Evolutionary conservation across 2,797 vertebrate genomes (phyloP).

Genomic region (Clarias fuscus): DNA sequence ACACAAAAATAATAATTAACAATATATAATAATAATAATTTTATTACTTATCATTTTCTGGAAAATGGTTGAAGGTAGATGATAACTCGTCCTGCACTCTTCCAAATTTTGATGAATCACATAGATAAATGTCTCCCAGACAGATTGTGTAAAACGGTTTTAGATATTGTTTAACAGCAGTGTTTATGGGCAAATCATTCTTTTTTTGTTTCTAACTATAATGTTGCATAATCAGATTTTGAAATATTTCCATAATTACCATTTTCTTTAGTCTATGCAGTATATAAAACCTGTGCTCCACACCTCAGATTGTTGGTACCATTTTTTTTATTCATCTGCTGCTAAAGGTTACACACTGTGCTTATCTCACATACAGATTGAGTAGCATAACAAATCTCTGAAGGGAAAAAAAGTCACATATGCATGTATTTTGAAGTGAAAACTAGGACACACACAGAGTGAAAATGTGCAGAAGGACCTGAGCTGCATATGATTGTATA

Average conservation of each 20-base stretch:
- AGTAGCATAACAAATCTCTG: not conserved
- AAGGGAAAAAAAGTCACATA: not conserved
- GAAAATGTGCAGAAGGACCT: not conserved
- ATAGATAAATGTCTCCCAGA: not conserved
- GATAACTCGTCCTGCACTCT: not conserved
- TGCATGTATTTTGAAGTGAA: not conserved
- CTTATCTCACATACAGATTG: not conserved
- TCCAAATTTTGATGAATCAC: not conserved
- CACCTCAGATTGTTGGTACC: not conserved
- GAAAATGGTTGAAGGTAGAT: not conserved
- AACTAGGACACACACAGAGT: not conserved
- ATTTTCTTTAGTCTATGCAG: not conserved
- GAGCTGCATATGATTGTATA: not conserved
- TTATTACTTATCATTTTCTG: not conserved
- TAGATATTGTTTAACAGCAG: not conserved
- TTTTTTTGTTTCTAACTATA: not conserved
- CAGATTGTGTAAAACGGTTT: not conserved
- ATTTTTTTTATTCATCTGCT: not conserved
- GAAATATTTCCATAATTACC: not conserved
- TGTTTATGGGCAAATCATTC: not conserved
- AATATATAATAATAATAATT: no score
- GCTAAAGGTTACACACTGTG: not conserved
- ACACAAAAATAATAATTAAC: no score
- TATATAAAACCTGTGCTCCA: not conserved
- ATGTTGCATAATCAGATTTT: not conserved